A percentile compares a stretch with the other conserved stretches of the same genome.
These are phyloP conservation scores for Felis chaus DNA, from an alignment of 2,113 vertebrate species.

Conservation along the genomic window DNA sequence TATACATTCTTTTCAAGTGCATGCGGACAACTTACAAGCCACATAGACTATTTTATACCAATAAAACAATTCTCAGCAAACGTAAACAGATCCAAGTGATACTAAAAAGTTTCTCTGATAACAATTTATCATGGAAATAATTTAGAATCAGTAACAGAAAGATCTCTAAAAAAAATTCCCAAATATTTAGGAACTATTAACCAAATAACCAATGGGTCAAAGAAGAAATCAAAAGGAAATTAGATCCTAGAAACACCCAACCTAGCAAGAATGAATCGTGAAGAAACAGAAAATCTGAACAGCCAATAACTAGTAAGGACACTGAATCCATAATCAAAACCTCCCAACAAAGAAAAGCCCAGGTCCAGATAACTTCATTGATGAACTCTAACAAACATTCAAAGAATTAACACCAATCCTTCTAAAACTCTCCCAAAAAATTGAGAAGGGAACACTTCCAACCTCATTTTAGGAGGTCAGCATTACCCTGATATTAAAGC, in stretches of 20 bases:
- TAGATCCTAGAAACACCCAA: not conserved
- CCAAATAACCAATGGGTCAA: not conserved
- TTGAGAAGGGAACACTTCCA: not conserved
- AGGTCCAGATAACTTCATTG: not conserved
- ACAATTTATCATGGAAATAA: not conserved
- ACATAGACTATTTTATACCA: not conserved
- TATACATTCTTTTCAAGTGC: not conserved
- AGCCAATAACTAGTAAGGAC: not conserved
- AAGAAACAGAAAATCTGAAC: not conserved
- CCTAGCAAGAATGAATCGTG: not conserved
- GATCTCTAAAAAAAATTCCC: not conserved
- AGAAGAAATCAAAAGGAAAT: conserved; percentile 31
- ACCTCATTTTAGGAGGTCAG: not conserved
- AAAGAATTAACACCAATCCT: not conserved
- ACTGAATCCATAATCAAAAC: not conserved
- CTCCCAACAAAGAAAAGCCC: not conserved
- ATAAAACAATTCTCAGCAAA: not conserved
- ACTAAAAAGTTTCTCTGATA: not conserved
- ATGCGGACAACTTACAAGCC: not conserved
- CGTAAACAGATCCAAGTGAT: not conserved
- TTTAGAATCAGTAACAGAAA: not conserved
- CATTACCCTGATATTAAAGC: not conserved
- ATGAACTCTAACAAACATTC: not conserved
- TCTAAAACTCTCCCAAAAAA: not conserved
- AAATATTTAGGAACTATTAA: not conserved